Percentiles rank a stretch among this genome's conserved stretches.
Conservation (phyloP, 2,888 invertebrate species). For the Branchinecta sandiegonensis region DNA sequence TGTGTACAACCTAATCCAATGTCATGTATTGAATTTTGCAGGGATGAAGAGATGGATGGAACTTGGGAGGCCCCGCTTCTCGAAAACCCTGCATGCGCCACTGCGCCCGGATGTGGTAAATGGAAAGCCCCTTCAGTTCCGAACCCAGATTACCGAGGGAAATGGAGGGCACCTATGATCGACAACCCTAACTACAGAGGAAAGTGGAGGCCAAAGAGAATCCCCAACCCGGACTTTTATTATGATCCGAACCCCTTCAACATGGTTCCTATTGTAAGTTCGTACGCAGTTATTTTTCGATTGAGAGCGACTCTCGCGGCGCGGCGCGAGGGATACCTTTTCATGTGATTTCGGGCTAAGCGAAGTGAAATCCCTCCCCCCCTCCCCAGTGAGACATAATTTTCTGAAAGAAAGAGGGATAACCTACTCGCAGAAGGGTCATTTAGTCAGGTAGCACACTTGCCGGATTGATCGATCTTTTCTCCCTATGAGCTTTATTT, state of each 20-base stretch:
- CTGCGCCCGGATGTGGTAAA: constrained; percentile 71
- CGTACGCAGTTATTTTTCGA: neutral
- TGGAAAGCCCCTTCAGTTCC: constrained; percentile 72
- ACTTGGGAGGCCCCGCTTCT: constrained; percentile 92
- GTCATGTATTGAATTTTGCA: constrained; percentile 26
- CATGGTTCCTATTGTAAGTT: constrained; percentile 77
- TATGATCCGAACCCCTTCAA: constrained; percentile 76
- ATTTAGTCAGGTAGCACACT: too few species aligned
- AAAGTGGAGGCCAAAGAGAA: constrained; percentile 75
- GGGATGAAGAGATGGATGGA: constrained; percentile 96
- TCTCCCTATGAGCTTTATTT: too few species aligned
- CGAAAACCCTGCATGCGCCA: constrained; percentile 69
- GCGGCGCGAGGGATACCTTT: neutral
- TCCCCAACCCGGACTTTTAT: constrained; percentile 84
- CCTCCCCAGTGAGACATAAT: too few species aligned
- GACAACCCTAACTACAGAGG: constrained; percentile 89
- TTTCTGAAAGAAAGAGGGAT: too few species aligned
- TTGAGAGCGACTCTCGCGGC: neutral
- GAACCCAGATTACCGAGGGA: constrained; percentile 83
- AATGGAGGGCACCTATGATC: constrained; percentile 76
- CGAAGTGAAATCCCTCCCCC: neutral
- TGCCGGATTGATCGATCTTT: too few species aligned
- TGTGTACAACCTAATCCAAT: too few species aligned
- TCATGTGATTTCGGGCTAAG: neutral
- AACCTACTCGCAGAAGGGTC: too few species aligned